Base-by-base conservation (phyloP, 2,797 vertebrate genomes). In the Clamator glandarius region DNA sequence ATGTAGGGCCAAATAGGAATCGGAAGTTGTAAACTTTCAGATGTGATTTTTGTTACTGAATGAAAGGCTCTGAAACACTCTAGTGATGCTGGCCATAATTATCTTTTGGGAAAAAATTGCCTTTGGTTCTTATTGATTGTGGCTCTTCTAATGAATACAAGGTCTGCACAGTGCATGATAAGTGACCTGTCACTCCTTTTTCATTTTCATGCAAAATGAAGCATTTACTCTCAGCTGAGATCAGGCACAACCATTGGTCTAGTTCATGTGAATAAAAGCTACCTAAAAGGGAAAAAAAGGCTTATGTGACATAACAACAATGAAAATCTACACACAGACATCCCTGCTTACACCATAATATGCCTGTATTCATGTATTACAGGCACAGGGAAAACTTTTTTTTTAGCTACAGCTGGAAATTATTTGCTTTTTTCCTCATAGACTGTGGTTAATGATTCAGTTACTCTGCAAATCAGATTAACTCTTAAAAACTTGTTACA, bases 71-170 rank as follows among this genome's bases (percentile, higher is more conserved):
- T 8, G 77, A 74, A 50, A 68, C 18, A 15, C 51, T 62, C 24
- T 44, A 41, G 28, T 70, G 70, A 66, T 74, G 41, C 42, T 74
- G 50, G 24, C 4, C 50, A 62, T 61, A 58, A 68, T 87, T 95
- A 85, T 69, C 91, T 89, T 74, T 58, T 51, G 36, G 77, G 28
- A 26, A 77, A 48, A 92, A 70, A 78, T 76, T 92, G 72, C 78
- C 39, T 92, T 87, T 87, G 68, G n/a, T 92, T 84, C 42, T 63
- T 89, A 84, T 66, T 93, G 90, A 93, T 92, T 84, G 59, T 70
- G 44, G 28, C 66, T 85, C 16, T 87, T 68, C 64, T 87, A 84
- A 84, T 89, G 68, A 87, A 91, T 84, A 62, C 67, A 33, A 73
- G 77, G 62, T 58, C 77, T 83, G 54, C 51, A 64, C 1, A 8